Evolutionary conservation across 2,797 vertebrate species (phyloP).

Genomic region (Anguilla obscura): DNA sequence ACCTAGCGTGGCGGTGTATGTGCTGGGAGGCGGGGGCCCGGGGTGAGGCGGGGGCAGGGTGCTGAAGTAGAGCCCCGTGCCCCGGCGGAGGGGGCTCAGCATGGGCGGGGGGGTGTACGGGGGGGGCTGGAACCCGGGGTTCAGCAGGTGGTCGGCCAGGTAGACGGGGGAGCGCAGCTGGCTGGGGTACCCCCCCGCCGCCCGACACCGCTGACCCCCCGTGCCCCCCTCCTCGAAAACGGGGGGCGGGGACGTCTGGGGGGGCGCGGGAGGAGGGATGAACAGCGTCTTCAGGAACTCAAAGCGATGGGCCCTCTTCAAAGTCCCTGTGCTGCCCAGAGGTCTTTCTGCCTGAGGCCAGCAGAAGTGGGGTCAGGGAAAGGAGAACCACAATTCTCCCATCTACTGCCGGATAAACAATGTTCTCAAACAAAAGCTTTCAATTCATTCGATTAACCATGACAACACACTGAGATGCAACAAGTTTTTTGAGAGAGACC

Average conservation of each 20-base stretch:
- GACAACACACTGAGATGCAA: background rate
- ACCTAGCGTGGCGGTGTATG: conserved; percentile 55
- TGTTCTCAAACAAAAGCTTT: background rate
- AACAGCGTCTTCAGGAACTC: conserved; percentile 50
- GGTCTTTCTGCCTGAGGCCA: conserved; percentile 32
- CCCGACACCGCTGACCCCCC: conserved; percentile 12
- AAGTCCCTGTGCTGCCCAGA: background rate
- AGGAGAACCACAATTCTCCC: background rate
- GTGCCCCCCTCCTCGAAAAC: conserved; percentile 12
- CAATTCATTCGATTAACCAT: background rate
- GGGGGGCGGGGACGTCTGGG: background rate
- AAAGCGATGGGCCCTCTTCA: conserved; percentile 27
- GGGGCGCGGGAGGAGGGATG: conserved; percentile 46
- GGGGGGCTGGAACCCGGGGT: conserved; percentile 59
- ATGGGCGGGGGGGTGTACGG: conserved; percentile 74
- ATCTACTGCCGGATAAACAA: background rate
- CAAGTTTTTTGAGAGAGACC: background rate
- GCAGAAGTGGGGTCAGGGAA: background rate
- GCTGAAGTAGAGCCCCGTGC: conserved; percentile 71
- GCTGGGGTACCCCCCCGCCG: conserved; percentile 57
- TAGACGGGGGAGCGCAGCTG: conserved; percentile 65
- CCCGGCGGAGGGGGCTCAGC: conserved; percentile 71
- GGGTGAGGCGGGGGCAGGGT: conserved; percentile 52
- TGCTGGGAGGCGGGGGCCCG: conserved; percentile 35
- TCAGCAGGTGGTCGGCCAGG: conserved; percentile 62